Percentiles rank a stretch among this genome's conserved stretches.
These are phyloP conservation scores for Loxodonta africana DNA, from an alignment of 2,113 vertebrate species.

Conservation along the genomic window DNA sequence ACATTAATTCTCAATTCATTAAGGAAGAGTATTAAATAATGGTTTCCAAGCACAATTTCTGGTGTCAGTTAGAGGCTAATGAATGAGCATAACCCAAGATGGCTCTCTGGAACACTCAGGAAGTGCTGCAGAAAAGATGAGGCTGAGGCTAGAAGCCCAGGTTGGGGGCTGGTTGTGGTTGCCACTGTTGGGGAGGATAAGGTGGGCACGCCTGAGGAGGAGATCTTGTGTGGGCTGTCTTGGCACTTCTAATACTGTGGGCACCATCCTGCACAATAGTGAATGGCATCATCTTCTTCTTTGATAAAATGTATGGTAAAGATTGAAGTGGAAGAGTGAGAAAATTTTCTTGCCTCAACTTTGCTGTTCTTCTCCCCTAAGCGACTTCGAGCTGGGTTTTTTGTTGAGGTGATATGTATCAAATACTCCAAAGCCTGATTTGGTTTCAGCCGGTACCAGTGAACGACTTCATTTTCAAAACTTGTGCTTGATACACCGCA, in stretches of 20 bases:
- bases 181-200: neutral
- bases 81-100: too few relatives aligned
- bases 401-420: rapidly evolving
- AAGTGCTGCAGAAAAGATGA: neutral
- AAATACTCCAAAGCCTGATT: slow-evolving; percentile 1
- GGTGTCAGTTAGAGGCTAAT: neutral
- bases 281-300: neutral
- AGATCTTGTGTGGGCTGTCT: neutral
- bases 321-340: neutral
- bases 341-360: neutral
- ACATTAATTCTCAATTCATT: neutral
- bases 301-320: slow-evolving; percentile 22
- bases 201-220: neutral
- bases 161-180: neutral
- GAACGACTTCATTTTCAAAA: neutral
- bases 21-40: neutral
- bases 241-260: neutral
- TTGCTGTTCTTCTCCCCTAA: neutral
- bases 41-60: neutral
- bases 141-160: neutral
- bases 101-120: neutral
- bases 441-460: slow-evolving; percentile 42
- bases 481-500: neutral
- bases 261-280: slow-evolving; percentile 14
- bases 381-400: rapidly evolving